Evolutionary conservation across 2,888 invertebrate genomes (phyloP).

Genomic region (Ephialtes manifestator): DNA sequence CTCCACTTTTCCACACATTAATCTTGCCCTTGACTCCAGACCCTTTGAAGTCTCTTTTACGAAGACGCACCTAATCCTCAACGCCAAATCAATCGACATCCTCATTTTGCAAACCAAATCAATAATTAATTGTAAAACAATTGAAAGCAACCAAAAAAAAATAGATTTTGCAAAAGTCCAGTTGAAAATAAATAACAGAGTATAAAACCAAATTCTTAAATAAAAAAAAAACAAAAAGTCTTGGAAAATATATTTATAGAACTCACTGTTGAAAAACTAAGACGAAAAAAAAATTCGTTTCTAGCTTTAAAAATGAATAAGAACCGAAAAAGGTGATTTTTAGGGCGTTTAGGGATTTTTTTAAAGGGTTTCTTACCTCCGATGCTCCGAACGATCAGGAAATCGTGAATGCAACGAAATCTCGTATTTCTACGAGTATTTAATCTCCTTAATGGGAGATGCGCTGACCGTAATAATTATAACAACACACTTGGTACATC

Average conservation of each 20-base stretch:
- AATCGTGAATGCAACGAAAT: neutral
- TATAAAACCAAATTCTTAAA: neutral
- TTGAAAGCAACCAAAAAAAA: neutral
- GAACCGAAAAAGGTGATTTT: neutral
- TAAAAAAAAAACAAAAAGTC: neutral
- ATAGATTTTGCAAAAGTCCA: neutral
- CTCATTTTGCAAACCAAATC: slow-evolving; percentile 2
- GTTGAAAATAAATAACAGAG: neutral
- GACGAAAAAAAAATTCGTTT: neutral
- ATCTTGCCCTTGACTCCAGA: neutral
- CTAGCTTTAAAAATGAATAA: neutral
- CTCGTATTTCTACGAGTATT: neutral
- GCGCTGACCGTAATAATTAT: neutral
- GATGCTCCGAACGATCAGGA: neutral
- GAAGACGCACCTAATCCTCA: neutral
- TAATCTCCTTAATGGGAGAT: neutral
- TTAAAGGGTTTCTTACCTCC: neutral
- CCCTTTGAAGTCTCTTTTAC: neutral
- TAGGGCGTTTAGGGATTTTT: neutral
- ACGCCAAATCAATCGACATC: slow-evolving; percentile 13
- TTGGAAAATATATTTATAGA: too few species aligned
- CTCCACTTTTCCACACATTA: neutral
- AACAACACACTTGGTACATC: neutral
- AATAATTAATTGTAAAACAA: neutral
- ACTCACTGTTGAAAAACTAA: neutral